These are phyloP conservation scores for Amitus sp. DNA, from an alignment of 2,888 invertebrate genomes.

Conservation along the genomic window DNA sequence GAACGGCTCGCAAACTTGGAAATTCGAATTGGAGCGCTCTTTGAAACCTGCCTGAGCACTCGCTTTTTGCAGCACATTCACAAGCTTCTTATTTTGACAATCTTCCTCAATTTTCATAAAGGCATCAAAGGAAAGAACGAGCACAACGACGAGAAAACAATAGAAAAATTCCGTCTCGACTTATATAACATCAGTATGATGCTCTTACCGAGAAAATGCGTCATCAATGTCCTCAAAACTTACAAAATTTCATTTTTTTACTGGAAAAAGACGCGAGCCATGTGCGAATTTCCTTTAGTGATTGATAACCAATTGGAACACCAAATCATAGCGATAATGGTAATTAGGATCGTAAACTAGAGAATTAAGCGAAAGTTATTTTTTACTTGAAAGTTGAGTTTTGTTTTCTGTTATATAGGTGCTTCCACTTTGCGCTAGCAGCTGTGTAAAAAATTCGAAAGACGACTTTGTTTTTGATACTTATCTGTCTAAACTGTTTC, in stretches of 20 bases:
- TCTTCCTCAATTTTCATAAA: conserved; percentile 59
- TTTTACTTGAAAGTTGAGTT: conserved; percentile 9
- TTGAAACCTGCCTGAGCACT: conserved; percentile 60
- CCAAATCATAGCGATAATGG: conserved; percentile 58
- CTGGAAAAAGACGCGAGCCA: conserved; percentile 57
- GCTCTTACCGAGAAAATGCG: conserved; percentile 58
- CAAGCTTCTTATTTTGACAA: conserved; percentile 67
- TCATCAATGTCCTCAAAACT: conserved; percentile 59
- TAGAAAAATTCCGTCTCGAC: conserved; percentile 62
- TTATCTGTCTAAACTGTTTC: conserved; percentile 72
- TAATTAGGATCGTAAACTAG: conserved; percentile 31
- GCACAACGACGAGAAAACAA: no score
- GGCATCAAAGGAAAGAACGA: conserved; percentile 40
- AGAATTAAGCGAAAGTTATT: no score
- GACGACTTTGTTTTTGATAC: conserved; percentile 69
- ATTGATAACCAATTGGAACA: conserved; percentile 54
- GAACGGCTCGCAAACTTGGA: conserved; percentile 54
- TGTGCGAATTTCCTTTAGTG: conserved; percentile 44
- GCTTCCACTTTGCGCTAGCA: conserved; percentile 71
- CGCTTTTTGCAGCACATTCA: conserved; percentile 65
- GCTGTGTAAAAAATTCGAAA: conserved; percentile 60
- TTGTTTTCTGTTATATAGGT: conserved; percentile 67
- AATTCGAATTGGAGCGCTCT: conserved; percentile 54
- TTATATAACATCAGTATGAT: conserved; percentile 56
- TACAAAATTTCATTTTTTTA: conserved; percentile 62